Base-by-base conservation (phyloP, 2,888 invertebrate genomes). In the Drosophila ustulata region DNA sequence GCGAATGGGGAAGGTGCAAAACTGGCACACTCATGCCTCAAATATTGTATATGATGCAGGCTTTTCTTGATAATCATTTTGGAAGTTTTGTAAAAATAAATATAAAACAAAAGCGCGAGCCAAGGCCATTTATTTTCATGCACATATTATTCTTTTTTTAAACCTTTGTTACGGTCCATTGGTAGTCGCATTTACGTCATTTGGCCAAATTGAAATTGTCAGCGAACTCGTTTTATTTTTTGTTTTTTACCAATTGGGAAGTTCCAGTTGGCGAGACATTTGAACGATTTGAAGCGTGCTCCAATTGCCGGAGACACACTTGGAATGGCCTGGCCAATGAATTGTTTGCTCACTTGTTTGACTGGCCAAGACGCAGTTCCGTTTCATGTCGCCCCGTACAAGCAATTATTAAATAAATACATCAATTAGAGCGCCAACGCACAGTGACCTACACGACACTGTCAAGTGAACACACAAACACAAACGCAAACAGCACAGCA, bases 341-440 rank as follows among this genome's bases (percentile, higher is more conserved):
- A 9, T 57, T 47, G 57, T 25, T 45, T 25, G 49, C 39, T 32
- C 37, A 37, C 37, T 37, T 37, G 46, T 63, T 30, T 23, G 45
- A 47, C 49, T 23, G 43, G 41, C 45, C 65, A 59, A 53, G 47
- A 77, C 59, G 64, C 46, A 85, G 82, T 88, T 82, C 82, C 82
- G 88, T 85, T 84, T 84, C 65, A 50, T 55, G 43, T 51, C 39
- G 45, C 37, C 46, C 26, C 59, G 61, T 53, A 63, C 58, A 50
- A 75, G 66, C 69, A 78, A 86, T 86, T 82, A 86, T 34, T 68
- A 69, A 74, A 72, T 88, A 67, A 77, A 82, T 73, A 82, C 85
- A 83, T 88, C 88, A 85, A 83, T 85, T 88, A 71, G 72, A 71
- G 86, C 88, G 83, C 88, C 86, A 83, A 83, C 83, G 83, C 83